Evolutionary conservation across 2,113 vertebrate species (phyloP).

Genomic region (Vombatus ursinus): DNA sequence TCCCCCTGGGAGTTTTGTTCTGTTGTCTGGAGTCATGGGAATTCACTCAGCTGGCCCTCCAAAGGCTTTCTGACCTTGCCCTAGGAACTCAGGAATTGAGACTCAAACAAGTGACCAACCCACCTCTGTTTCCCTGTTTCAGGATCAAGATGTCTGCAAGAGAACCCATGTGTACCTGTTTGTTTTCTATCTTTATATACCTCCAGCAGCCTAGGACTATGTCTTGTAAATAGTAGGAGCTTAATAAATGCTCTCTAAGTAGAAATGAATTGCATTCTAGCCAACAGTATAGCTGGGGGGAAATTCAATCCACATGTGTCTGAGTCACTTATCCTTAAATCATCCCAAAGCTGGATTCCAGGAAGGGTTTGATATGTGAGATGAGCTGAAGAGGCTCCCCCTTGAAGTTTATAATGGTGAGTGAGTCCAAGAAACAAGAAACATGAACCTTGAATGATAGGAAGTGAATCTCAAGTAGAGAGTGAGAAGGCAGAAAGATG

Average conservation of each 20-base stretch:
- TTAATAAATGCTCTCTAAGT: neutral
- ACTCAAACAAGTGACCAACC: neutral
- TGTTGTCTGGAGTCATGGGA: neutral
- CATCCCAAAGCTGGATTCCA: constrained; percentile 52
- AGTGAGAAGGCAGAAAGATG: neutral
- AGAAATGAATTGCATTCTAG: constrained; percentile 38
- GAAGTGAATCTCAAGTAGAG: constrained; percentile 15
- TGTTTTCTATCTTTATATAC: neutral
- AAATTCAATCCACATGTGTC: constrained; percentile 58
- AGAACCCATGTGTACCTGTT: constrained; percentile 30
- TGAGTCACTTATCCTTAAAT: constrained; percentile 59
- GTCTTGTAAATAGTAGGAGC: neutral
- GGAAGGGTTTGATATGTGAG: constrained; percentile 46
- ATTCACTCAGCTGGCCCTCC: neutral
- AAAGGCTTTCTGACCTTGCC: constrained; percentile 19
- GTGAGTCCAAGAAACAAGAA: constrained; percentile 37
- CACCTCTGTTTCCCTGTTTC: neutral
- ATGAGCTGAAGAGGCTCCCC: neutral
- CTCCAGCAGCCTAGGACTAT: neutral
- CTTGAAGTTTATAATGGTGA: neutral
- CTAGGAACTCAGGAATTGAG: neutral
- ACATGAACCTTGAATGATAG: constrained; percentile 1
- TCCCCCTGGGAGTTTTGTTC: neutral
- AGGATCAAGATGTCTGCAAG: constrained; percentile 37
- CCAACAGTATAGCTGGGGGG: constrained; percentile 29